These are phyloP conservation scores for Autographa pulchrina DNA, from an alignment of 2,888 invertebrate species.

Conservation along the genomic window DNA sequence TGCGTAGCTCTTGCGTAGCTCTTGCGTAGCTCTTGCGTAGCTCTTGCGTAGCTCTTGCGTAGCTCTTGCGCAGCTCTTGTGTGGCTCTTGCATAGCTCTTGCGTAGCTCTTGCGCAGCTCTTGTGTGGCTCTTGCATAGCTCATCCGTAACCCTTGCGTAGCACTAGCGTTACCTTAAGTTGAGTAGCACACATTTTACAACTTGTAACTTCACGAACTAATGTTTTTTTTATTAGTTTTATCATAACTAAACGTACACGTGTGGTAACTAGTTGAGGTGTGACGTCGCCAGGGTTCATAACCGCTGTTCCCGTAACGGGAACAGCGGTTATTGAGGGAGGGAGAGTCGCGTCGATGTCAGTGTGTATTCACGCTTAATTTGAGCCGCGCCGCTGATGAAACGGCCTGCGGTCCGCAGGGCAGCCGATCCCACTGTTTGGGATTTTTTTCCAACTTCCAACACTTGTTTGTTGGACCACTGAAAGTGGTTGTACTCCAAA, in stretches of 20 bases:
- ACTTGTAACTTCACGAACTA: background rate
- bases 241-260: background rate
- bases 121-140: too few relatives aligned
- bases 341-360: background rate
- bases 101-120: too few relatives aligned
- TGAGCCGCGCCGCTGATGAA: slow-evolving; percentile 6
- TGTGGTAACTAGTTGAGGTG: background rate
- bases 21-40: too few relatives aligned
- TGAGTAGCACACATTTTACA: background rate
- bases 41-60: too few relatives aligned
- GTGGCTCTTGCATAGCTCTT: too few relatives aligned
- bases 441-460: slow-evolving; percentile 17
- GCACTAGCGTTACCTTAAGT: too few relatives aligned
- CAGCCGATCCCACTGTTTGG: background rate
- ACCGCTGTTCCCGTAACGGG: too few relatives aligned
- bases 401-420: slow-evolving; percentile 6
- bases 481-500: slow-evolving; percentile 6
- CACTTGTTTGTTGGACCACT: slow-evolving; percentile 12
- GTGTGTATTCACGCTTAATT: slow-evolving; percentile 9
- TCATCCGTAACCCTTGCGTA: too few relatives aligned
- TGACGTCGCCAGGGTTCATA: background rate
- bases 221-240: background rate
- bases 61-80: too few relatives aligned
- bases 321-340: background rate
- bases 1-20: too few relatives aligned